Evolutionary conservation across 2,113 vertebrate species (phyloP).

Genomic region (Pipra filicauda): DNA sequence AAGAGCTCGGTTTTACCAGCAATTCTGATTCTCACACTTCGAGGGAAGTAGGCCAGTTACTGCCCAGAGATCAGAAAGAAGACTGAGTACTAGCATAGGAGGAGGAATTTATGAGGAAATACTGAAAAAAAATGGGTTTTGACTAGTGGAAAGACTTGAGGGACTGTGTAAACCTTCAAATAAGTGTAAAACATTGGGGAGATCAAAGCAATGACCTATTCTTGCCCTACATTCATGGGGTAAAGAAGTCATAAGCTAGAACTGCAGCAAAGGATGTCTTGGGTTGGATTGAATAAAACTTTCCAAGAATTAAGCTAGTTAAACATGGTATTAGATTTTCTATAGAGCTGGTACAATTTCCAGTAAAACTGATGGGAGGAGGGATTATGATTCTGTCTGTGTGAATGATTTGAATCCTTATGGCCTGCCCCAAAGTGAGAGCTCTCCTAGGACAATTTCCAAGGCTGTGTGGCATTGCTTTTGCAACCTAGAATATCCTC

Average conservation of each 20-base stretch:
- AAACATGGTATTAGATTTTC: not conserved
- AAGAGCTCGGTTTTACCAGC: not conserved
- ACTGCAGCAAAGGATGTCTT: not conserved
- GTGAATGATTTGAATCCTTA: not conserved
- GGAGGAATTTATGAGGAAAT: not conserved
- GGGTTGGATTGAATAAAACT: not conserved
- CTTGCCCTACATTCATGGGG: fast-evolving
- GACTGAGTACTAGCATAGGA: not conserved
- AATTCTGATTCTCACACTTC: fast-evolving
- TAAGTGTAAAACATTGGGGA: not conserved
- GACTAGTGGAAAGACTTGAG: not conserved
- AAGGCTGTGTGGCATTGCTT: not conserved
- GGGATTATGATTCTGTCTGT: not conserved
- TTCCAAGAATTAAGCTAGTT: not conserved
- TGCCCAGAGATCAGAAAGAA: not conserved
- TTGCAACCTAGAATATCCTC: not conserved
- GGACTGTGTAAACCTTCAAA: not conserved
- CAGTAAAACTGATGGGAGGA: not conserved
- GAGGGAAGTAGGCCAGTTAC: not conserved
- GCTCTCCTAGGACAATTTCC: not conserved
- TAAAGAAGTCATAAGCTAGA: not conserved
- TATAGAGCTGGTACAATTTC: not conserved
- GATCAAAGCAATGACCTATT: not conserved
- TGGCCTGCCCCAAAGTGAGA: not conserved
- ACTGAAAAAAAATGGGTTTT: not conserved